Base-by-base conservation (phyloP, 2,888 invertebrate species). In the Dryobotodes eremita region DNA sequence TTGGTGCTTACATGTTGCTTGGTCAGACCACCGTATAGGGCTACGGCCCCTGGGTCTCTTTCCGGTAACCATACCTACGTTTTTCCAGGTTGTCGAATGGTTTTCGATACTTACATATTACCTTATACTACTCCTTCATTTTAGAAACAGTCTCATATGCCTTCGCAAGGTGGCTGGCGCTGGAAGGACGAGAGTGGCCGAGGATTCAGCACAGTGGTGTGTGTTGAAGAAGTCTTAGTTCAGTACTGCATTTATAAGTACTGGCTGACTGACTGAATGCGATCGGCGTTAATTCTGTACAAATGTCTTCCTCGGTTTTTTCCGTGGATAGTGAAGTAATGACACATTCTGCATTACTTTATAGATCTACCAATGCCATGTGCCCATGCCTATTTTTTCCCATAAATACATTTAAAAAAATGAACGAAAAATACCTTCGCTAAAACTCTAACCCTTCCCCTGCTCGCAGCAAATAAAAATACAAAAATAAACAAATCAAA, bases 401-500 rank as follows among this genome's bases (percentile, higher is more conserved):
- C n/a, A n/a, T n/a, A n/a, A n/a, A n/a, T n/a, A n/a, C n/a, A 36
- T 3, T 36, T 2, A 42, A 42, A 17, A 53, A 53, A 20, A 1
- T 17, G 6, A 50, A 50, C 50, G 53, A 53, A 53, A 50, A 53
- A 53, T 20, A 20, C 10, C 23, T 53, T 53, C 10, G 8, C 8
- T 26, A n/a, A 26, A 68, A 31, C 23, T 23, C 0, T 48, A 69
- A 82, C 81, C 76, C 76, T 72, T 53, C 2, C 11, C 15, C 1
- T 57, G 23, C 36, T n/a, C 50, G 46, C 31, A 1, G 2, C 15
- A 53, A 55, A 46, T 36, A 59, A 77, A 64, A 55, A 23, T 26
- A 46, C 26, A 59, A 77, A 64, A 55, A 23, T 26, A 55, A 36
- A 42, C 46, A 61, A 68, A 61, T 73, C 36, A 71, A 76, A 66